Evolutionary conservation across 2,797 vertebrate genomes (phyloP).

Genomic region (Phyllotis vaccarum): DNA sequence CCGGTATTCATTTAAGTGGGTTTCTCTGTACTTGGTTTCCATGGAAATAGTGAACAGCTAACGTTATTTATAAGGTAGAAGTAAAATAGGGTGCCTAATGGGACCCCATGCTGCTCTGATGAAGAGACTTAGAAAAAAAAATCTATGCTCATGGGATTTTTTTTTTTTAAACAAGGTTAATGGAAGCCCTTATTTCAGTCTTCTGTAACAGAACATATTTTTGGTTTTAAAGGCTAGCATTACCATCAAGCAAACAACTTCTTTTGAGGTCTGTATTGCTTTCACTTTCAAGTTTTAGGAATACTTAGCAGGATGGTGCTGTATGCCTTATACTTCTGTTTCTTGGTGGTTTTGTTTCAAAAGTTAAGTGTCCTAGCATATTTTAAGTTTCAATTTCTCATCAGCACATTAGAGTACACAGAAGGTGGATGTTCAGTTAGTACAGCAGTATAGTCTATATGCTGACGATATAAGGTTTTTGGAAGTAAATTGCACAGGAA

Average conservation of each 20-base stretch:
- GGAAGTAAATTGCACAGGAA: slow-evolving; percentile 38
- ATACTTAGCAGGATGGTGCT: slow-evolving; percentile 57
- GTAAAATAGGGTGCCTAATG: slow-evolving; percentile 86
- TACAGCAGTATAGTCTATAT: slow-evolving; percentile 36
- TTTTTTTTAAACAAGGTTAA: slow-evolving; percentile 81
- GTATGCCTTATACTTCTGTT: slow-evolving; percentile 64
- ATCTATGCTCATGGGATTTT: slow-evolving; percentile 81
- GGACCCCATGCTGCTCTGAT: slow-evolving; percentile 86
- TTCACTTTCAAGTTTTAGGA: slow-evolving; percentile 82
- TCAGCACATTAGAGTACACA: slow-evolving; percentile 61
- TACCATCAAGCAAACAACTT: slow-evolving; percentile 83
- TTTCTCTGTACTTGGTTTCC: slow-evolving; percentile 87
- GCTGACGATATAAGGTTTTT: not conserved
- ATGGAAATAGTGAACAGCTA: slow-evolving; percentile 85
- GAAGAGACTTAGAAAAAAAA: slow-evolving; percentile 83
- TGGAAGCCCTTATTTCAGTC: slow-evolving; percentile 83
- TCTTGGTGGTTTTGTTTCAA: slow-evolving; percentile 77
- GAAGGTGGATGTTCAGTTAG: slow-evolving; percentile 66
- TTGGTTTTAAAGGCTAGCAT: slow-evolving; percentile 81
- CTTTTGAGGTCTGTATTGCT: slow-evolving; percentile 74
- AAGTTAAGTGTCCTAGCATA: slow-evolving; percentile 75
- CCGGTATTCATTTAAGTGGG: slow-evolving; percentile 83
- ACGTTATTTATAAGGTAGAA: slow-evolving; percentile 88
- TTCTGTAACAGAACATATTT: slow-evolving; percentile 83
- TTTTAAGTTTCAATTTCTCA: slow-evolving; percentile 69